Evolutionary conservation across 2,113 vertebrate genomes (phyloP).

Genomic region (Centropus unirufus): DNA sequence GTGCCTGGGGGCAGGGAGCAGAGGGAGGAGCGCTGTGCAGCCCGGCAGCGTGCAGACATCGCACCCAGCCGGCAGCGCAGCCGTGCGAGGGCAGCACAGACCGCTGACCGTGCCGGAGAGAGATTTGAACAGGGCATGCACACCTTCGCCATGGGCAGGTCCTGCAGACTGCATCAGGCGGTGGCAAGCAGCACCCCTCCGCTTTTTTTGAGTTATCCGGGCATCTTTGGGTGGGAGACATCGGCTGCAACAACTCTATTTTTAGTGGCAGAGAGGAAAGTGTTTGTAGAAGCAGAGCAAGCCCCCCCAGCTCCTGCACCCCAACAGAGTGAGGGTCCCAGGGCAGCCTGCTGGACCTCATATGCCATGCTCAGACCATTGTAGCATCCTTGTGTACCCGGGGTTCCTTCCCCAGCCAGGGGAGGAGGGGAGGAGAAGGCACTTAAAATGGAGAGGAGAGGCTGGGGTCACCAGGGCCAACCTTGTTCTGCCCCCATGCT

Average conservation of each 20-base stretch:
- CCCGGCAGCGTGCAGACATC: fast-evolving
- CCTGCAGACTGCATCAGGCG: not conserved
- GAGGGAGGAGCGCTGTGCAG: not conserved
- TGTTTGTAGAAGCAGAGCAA: not conserved
- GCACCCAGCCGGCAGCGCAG: not conserved
- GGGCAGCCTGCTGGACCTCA: too few relatives aligned
- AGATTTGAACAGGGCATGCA: not conserved
- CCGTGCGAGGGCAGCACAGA: constrained; percentile 61
- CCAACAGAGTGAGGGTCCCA: too few relatives aligned
- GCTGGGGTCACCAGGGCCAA: not conserved
- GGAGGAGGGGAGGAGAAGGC: not conserved
- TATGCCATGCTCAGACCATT: too few relatives aligned
- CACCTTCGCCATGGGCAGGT: not conserved
- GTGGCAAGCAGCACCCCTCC: not conserved
- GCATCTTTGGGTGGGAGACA: not conserved
- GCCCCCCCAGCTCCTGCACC: not conserved
- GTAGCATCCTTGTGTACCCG: not conserved
- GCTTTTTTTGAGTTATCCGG: too few relatives aligned
- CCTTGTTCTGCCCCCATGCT: not conserved
- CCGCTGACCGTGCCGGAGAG: not conserved
- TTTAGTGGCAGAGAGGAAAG: not conserved
- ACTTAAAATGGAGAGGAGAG: not conserved
- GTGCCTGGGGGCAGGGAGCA: too few relatives aligned
- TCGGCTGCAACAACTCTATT: not conserved
- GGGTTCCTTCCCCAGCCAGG: not conserved